phyloP scores from a whole-genome alignment of 2,797 vertebrate species.

The Falco concolor region DNA sequence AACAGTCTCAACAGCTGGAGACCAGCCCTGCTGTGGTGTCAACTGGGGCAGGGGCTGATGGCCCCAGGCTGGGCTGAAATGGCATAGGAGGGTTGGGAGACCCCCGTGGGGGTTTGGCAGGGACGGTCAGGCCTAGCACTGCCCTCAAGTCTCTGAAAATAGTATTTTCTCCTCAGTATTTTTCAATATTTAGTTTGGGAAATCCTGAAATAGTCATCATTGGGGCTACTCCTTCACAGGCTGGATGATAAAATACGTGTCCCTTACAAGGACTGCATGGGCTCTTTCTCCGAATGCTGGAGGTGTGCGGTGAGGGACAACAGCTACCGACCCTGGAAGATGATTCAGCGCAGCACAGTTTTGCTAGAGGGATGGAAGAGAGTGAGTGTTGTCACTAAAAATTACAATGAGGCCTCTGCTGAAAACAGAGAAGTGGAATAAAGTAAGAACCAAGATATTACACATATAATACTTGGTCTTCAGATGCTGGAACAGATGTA shows the following conservation, averaged over 20 bases:
- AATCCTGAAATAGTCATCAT: not conserved
- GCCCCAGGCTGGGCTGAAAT: not conserved
- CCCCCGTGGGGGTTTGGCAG: not conserved
- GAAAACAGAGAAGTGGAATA: not conserved
- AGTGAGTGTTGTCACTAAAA: not conserved
- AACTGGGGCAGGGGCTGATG: not conserved
- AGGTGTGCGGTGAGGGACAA: not conserved
- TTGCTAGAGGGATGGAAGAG: not conserved
- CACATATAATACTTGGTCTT: not conserved
- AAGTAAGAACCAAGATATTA: not conserved
- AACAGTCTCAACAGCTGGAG: not conserved
- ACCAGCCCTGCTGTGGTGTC: accelerated
- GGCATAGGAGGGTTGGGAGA: not conserved
- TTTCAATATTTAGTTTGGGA: not conserved
- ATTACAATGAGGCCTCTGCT: not conserved
- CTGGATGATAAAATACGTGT: not conserved
- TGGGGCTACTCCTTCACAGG: not conserved
- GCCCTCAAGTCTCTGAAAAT: not conserved
- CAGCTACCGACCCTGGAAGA: not conserved
- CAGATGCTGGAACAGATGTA: not conserved
- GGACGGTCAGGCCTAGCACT: not conserved
- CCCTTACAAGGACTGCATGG: accelerated
- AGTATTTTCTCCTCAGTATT: not conserved
- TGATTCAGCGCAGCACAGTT: not conserved
- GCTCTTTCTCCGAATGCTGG: not conserved